Evolutionary conservation across 1,140 invertebrate species (phyloP).

Genomic region (Proales similis): DNA sequence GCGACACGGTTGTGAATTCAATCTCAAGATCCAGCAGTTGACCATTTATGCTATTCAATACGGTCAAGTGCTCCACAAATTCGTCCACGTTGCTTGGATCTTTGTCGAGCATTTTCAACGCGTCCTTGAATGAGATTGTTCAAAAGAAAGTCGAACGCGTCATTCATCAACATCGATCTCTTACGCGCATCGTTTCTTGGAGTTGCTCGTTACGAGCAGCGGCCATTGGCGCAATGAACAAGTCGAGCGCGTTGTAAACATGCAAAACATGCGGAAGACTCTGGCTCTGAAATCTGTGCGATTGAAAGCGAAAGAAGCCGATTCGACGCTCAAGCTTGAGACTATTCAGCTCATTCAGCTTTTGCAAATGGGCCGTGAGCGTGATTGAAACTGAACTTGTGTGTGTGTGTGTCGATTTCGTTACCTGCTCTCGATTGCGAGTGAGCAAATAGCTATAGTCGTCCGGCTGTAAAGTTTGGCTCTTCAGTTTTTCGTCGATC

Average conservation of each 20-base stretch:
- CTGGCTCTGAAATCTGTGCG: constrained; percentile 42
- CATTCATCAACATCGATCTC: not conserved
- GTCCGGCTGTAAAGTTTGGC: constrained; percentile 47
- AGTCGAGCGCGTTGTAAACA: constrained; percentile 44
- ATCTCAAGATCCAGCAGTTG: constrained; percentile 50
- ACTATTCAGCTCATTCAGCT: constrained; percentile 47
- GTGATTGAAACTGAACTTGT: constrained; percentile 23
- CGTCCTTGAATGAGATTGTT: constrained; percentile 42
- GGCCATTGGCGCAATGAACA: constrained; percentile 46
- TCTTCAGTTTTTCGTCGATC: constrained; percentile 45
- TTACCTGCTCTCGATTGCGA: constrained; percentile 48
- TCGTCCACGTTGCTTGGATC: constrained; percentile 48
- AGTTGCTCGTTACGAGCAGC: constrained; percentile 49
- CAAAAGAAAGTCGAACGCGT: not conserved
- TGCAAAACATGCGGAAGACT: constrained; percentile 45
- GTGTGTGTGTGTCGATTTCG: too few species aligned
- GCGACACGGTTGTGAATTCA: constrained; percentile 45
- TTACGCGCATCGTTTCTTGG: constrained; percentile 49
- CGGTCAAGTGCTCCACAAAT: constrained; percentile 53
- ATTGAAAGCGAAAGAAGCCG: constrained; percentile 45
- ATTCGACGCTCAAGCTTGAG: constrained; percentile 42
- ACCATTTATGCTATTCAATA: constrained; percentile 47
- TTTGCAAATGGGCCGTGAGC: constrained; percentile 41
- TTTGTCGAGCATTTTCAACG: constrained; percentile 48
- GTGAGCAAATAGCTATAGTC: constrained; percentile 48